Base-by-base conservation (phyloP, 2,113 vertebrate genomes). In the Speoplatyrhinus poulsoni region DNA sequence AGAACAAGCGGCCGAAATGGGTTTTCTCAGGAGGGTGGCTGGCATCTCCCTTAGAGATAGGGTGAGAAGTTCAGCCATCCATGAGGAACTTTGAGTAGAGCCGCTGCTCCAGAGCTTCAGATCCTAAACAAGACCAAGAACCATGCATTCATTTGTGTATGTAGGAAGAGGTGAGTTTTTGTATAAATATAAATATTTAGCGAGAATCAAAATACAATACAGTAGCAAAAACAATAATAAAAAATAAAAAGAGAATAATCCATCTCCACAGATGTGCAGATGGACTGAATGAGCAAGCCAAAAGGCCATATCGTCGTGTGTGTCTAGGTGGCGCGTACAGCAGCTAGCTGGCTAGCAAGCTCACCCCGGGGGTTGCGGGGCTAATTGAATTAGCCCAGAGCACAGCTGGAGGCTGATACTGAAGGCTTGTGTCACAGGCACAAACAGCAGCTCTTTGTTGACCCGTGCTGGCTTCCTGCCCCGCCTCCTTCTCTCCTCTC, bases 371-470 rank as follows among this genome's bases (percentile, higher is more conserved):
- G 17, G 17, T 58, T 58, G 6, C 19, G 9, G 56, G 19, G 19
- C 19, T 68, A 59, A 68, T 68, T 49, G 8, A 76, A 85, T 90
- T 90, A 90, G 32, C 12, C 0, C 50, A 4, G 68, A 15, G 32
- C 73, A 49, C 88, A 87, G 88, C 83, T 88, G 86, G 85, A 81
- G n/a, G 69, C 19, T 80, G 76, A 77, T 72, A 82, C 69, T 33
- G 57, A 78, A 26, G 63, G 69, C 49, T 70, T 65, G 76, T 46
- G 79, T 84, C 76, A 12, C 46, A 48, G 46, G 1, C 62, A n/a
- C 3, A 50, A 74, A 88, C 82, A 88, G 82, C 73, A 58, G 67
- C 76, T 82, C 85, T 85, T 88, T 88, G 87, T 90, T 19, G 47
- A 69, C 46, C 11, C 49, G 1, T 53, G 60, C 12, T 52, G 66